Conservation (phyloP, 2,113 vertebrate species). For the Limnothrissa miodon region DNA sequence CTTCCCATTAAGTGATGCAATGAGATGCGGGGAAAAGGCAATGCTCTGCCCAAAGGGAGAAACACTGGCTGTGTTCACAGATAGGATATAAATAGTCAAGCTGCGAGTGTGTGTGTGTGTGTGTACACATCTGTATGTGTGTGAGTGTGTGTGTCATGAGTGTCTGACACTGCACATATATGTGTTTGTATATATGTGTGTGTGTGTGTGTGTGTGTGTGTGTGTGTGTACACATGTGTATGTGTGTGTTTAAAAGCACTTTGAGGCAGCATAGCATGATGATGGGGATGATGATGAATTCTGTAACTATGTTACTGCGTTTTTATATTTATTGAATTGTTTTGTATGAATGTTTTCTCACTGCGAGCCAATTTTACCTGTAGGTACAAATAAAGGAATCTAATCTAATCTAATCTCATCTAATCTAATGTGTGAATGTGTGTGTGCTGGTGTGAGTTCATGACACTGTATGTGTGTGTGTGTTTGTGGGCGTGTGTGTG, state of each 20-base stretch:
- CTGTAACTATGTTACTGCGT: no score
- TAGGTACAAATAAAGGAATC: no score
- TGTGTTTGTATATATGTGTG: not conserved
- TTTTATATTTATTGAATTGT: no score
- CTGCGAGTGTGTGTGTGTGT: constrained; percentile 38
- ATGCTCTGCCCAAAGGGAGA: constrained; percentile 45
- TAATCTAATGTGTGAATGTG: no score
- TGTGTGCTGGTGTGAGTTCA: no score
- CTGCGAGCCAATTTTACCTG: no score
- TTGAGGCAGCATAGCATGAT: no score
- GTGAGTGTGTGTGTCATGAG: constrained; percentile 32
- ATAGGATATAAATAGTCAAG: constrained; percentile 63
- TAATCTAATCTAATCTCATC: no score
- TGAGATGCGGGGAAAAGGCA: constrained; percentile 55
- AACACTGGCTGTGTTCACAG: constrained; percentile 52
- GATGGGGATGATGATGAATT: no score
- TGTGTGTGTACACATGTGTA: constrained; percentile 25
- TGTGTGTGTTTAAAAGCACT: constrained; percentile 46
- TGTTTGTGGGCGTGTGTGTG: constrained; percentile 39
- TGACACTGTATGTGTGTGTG: constrained; percentile 41
- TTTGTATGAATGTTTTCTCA: no score
- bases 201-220: constrained; percentile 23
- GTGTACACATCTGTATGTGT: no score
- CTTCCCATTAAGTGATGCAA: constrained; percentile 67
- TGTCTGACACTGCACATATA: constrained; percentile 12